phyloP scores from a whole-genome alignment of 2,113 vertebrate species.

The Thomomys bottae region DNA sequence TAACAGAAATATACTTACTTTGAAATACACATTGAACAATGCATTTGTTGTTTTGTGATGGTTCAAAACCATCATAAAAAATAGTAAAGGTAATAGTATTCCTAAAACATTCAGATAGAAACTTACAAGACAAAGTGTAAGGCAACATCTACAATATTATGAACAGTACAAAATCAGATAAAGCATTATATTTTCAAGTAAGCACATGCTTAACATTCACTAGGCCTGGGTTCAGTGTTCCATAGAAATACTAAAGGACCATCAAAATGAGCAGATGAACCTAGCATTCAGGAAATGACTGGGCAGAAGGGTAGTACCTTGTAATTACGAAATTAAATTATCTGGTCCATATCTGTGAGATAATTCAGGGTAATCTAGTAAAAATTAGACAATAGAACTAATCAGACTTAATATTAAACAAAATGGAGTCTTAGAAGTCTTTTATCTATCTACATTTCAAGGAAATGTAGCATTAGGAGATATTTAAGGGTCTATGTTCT shows the following conservation, averaged over 20 bases:
- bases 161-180: not conserved
- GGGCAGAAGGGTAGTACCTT: not conserved
- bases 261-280: not conserved
- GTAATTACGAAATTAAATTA: not conserved
- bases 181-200: not conserved
- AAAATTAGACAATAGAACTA: not conserved
- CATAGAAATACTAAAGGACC: no score
- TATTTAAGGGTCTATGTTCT: not conserved
- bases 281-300: not conserved
- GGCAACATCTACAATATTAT: not conserved
- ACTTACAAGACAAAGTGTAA: not conserved
- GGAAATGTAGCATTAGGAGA: not conserved
- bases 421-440: not conserved
- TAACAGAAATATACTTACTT: not conserved
- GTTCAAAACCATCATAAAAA: constrained; percentile 23
- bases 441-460: not conserved
- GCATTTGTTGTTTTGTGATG: no score
- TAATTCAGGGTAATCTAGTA: not conserved
- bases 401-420: not conserved
- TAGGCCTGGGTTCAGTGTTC: no score
- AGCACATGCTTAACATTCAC: not conserved
- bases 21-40: not conserved
- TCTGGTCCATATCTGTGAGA: not conserved
- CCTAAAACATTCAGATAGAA: not conserved
- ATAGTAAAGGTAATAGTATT: not conserved